Evolutionary conservation across 2,113 vertebrate species (phyloP), one percentile per base, ranked within the genome.

Genomic region (Tenrec ecaudatus): DNA sequence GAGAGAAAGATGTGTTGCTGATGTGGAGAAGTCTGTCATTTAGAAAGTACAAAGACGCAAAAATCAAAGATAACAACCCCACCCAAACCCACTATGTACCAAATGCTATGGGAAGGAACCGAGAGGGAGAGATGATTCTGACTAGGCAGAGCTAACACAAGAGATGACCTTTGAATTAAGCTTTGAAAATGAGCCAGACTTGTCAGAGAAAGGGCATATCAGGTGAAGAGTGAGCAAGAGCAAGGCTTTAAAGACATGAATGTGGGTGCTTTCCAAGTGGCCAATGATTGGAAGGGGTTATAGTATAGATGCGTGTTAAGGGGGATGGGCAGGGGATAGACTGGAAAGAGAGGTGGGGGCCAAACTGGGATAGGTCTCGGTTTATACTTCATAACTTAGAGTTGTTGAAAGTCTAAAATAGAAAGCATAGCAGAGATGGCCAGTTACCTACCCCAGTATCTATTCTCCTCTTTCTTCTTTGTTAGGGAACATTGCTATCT

Each of bases 141-240:
- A 81, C 14, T 15, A 47, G 77, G 75, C 78, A 91, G 69, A 76
- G 23, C 31, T 33, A 90, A 82, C 77, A 3, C 29, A 87, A 87
- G 71, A 69, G 82, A 47, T 68, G 88, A 75, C 81, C 84, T 96
- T 95, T 82, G 82, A 94, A 76, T 89, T 76, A 82, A 71, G 82
- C 85, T 95, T 96, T 86, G 75, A 93, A 89, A 93, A 94, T 3
- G 89, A 96, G 69, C 85, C 95, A 91, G 75, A 53, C 64, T 88
- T 95, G 82, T 83, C 82, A 89, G 75, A 88, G 57, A 89, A 92
- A 91, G 90, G 31, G 36, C 89, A 84, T 86, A 58, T 23, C 40
- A 57, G 71, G 89, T 87, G 82, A 66, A 27, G 38, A 36, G 64
- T 9, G 66, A 79, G 57, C 38, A 81, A 73, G 40, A 89, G 1